Evolutionary conservation across 2,888 invertebrate genomes (phyloP).

Genomic region (Anthophora plumipes): DNA sequence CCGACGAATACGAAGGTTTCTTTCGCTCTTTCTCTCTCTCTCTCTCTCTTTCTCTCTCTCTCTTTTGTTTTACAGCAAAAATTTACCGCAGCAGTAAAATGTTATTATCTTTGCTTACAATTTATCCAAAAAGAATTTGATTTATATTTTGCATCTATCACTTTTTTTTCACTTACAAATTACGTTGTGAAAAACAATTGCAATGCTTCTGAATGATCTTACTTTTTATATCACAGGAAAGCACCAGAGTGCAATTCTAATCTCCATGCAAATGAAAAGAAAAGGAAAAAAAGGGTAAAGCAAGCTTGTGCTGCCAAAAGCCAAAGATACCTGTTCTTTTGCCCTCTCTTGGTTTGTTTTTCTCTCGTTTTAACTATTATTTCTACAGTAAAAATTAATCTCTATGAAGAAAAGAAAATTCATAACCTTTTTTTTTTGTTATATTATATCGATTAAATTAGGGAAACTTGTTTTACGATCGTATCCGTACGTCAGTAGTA

Average conservation of each 20-base stretch:
- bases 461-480: slow-evolving; percentile 73
- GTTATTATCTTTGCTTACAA: slow-evolving; percentile 30
- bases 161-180: slow-evolving; percentile 38
- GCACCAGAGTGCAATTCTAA: slow-evolving; percentile 67
- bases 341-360: slow-evolving; percentile 48
- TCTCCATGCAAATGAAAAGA: slow-evolving; percentile 55
- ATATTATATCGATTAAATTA: slow-evolving; percentile 82
- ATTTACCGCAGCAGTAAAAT: slow-evolving; percentile 24
- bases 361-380: slow-evolving; percentile 37
- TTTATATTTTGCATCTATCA: slow-evolving; percentile 30
- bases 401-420: slow-evolving; percentile 72
- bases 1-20: slow-evolving; percentile 22
- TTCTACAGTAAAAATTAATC: slow-evolving; percentile 65
- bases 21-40: slow-evolving; percentile 3
- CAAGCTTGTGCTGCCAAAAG: slow-evolving; percentile 68
- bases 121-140: slow-evolving; percentile 48
- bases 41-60: too few relatives aligned
- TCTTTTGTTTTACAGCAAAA: slow-evolving; percentile 16
- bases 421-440: slow-evolving; percentile 76
- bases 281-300: slow-evolving; percentile 23
- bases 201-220: slow-evolving; percentile 57
- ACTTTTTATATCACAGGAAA: slow-evolving; percentile 74
- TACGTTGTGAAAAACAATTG: slow-evolving; percentile 54
- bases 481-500: slow-evolving; percentile 74
- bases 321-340: slow-evolving; percentile 64